These are phyloP conservation scores for Laticauda colubrina DNA, from an alignment of 2,113 vertebrate species.

Conservation along the genomic window DNA sequence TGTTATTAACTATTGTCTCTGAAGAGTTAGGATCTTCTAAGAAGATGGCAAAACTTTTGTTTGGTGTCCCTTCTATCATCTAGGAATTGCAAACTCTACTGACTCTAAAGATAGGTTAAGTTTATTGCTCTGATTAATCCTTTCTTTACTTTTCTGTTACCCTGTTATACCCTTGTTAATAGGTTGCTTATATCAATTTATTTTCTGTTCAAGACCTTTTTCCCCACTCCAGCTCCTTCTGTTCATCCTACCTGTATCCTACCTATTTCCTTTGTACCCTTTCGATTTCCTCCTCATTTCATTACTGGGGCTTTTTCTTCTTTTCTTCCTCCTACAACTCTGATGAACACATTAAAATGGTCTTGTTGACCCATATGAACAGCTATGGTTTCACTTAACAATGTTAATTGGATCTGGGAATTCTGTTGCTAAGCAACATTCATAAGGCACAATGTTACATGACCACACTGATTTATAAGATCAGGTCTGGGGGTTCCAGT, in stretches of 20 bases:
- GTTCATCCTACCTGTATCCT: neutral
- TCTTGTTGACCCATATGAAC: neutral
- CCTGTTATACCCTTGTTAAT: neutral
- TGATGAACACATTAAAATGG: neutral
- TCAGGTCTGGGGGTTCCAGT: neutral
- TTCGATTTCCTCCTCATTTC: neutral
- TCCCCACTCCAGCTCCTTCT: neutral
- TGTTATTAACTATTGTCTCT: neutral
- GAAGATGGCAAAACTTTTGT: neutral
- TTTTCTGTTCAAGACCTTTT: neutral
- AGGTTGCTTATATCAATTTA: neutral
- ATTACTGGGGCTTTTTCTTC: neutral
- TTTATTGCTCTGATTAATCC: neutral
- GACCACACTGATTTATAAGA: neutral
- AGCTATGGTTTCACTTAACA: neutral
- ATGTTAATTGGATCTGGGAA: neutral
- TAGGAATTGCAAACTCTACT: neutral
- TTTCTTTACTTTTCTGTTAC: neutral
- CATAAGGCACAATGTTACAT: neutral
- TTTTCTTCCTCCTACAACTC: neutral
- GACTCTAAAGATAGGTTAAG: neutral
- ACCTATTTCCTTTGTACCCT: neutral
- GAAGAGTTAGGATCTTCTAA: neutral
- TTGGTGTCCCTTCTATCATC: neutral
- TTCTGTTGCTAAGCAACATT: neutral